Percentiles rank a stretch among this genome's conserved stretches.
These are phyloP conservation scores for Lepus timidus DNA, from an alignment of 2,113 vertebrate species.

Conservation along the genomic window DNA sequence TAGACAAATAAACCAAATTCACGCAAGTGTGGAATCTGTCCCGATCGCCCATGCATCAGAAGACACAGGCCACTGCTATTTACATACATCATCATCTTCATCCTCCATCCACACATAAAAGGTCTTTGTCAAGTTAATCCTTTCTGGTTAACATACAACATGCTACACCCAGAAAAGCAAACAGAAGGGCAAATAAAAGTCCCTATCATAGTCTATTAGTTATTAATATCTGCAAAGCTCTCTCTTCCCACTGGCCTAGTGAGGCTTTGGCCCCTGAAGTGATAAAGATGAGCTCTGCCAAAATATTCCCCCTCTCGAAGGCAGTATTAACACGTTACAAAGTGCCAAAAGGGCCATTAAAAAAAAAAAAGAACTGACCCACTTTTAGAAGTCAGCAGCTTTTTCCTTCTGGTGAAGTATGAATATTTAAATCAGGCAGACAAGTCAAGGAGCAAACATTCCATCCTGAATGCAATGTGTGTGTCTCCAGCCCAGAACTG, in stretches of 20 bases:
- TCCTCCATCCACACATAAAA: constrained; percentile 39
- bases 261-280: constrained; percentile 68
- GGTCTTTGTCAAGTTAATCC: constrained; percentile 77
- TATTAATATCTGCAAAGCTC: constrained; percentile 69
- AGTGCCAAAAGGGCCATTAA: constrained; percentile 83
- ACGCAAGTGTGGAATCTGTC: not conserved
- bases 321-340: constrained; percentile 78
- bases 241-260: constrained; percentile 24
- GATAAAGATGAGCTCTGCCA: constrained; percentile 72
- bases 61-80: not conserved
- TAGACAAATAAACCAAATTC: constrained; percentile 55
- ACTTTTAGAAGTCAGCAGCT: constrained; percentile 85
- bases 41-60: not conserved
- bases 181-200: constrained; percentile 69
- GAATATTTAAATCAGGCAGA: constrained; percentile 86
- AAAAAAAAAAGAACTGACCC: constrained; percentile 76
- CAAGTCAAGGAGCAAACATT: constrained; percentile 83
- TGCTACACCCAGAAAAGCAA: constrained; percentile 74
- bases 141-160: constrained; percentile 76
- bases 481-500: constrained; percentile 25
- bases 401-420: constrained; percentile 85
- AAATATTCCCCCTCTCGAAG: constrained; percentile 62
- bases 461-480: constrained; percentile 61
- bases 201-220: constrained; percentile 38
- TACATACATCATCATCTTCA: not conserved